These are phyloP conservation scores for Sclerodermus sp. DNA, from an alignment of 2,888 invertebrate genomes.

Conservation along the genomic window DNA sequence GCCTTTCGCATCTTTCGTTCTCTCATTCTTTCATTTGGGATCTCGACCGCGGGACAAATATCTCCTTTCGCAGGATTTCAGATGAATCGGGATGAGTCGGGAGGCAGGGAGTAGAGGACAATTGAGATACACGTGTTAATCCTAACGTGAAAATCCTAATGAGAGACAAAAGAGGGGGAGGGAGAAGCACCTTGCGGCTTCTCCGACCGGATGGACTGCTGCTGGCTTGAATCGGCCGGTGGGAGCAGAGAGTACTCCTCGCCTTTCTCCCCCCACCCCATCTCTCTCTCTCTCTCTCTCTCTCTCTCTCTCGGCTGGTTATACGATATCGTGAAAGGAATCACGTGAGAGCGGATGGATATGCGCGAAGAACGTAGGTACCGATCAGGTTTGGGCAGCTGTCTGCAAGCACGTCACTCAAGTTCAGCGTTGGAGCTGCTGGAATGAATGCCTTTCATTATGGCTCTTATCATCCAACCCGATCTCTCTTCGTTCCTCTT, in stretches of 20 bases:
- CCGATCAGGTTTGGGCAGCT: conserved; percentile 57
- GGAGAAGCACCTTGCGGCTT: conserved; percentile 21
- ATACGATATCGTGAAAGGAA: conserved; percentile 55
- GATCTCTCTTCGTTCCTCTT: too few relatives aligned
- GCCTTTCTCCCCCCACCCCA: too few relatives aligned
- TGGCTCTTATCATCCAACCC: conserved; percentile 50
- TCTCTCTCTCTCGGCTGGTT: conserved; percentile 32
- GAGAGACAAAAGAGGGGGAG: conserved; percentile 1
- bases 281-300: too few relatives aligned
- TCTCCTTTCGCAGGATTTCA: too few relatives aligned
- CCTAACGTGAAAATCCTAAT: too few relatives aligned
- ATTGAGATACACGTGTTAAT: too few relatives aligned
- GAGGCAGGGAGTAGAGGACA: too few relatives aligned
- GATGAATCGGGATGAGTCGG: too few relatives aligned
- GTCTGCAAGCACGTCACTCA: conserved; percentile 57
- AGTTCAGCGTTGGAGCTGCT: conserved; percentile 40
- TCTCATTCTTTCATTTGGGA: too few relatives aligned
- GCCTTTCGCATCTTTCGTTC: too few relatives aligned
- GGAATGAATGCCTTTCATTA: conserved; percentile 57
- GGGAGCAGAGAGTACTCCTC: too few relatives aligned
- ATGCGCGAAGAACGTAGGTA: conserved; percentile 23
- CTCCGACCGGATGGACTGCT: neutral
- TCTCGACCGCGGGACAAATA: too few relatives aligned
- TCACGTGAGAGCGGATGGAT: conserved; percentile 41
- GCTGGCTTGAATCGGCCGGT: neutral